A percentile compares a stretch with the other conserved stretches of the same genome.
Evolutionary conservation across 2,797 vertebrate genomes (phyloP).

Genomic region (Emydoidea blandingii): DNA sequence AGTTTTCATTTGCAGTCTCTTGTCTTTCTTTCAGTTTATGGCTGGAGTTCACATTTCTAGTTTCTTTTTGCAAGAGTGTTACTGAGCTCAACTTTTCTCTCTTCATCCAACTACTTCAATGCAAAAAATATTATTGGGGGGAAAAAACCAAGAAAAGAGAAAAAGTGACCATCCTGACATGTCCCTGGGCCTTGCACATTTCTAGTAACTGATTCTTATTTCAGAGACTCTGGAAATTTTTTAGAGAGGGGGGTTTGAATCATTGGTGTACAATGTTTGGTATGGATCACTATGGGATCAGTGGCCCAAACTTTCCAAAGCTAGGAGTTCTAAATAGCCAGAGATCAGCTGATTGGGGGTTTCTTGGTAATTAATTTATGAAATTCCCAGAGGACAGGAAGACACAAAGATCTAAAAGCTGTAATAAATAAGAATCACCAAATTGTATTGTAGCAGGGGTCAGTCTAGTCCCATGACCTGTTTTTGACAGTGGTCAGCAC

Average conservation of each 20-base stretch:
- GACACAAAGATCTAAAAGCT: neutral
- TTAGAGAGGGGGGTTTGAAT: neutral
- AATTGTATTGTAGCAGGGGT: neutral
- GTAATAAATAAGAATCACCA: neutral
- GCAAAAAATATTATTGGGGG: neutral
- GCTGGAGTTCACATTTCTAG: neutral
- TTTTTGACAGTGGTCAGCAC: neutral
- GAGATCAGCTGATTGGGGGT: neutral
- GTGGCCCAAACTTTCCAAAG: fast-evolving
- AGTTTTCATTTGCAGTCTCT: neutral
- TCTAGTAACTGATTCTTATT: neutral
- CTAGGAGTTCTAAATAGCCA: neutral
- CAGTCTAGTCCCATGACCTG: neutral
- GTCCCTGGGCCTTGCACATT: neutral
- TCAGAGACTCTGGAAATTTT: neutral
- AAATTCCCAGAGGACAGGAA: neutral
- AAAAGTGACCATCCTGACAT: neutral
- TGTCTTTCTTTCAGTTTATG: neutral
- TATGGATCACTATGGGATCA: neutral
- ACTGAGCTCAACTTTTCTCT: neutral
- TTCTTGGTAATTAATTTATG: neutral
- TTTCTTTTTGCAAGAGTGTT: neutral
- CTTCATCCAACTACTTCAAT: neutral
- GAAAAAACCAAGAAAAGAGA: neutral
- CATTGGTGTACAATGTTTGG: neutral